Conservation (phyloP, 2,888 invertebrate genomes). For the Eueremaeus valkanovi region DNA sequence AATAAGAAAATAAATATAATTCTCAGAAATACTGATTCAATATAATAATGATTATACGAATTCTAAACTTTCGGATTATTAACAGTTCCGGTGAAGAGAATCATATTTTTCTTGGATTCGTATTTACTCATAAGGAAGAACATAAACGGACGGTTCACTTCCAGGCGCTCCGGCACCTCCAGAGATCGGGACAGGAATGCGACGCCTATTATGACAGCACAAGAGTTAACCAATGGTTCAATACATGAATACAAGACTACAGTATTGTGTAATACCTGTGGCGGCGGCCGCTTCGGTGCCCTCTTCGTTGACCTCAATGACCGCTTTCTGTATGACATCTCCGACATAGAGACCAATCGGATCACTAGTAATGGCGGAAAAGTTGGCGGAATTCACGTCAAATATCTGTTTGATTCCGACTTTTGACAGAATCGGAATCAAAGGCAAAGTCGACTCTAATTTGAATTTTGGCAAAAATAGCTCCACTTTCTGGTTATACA, state of each 20-base stretch:
- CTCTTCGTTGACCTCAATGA: slow-evolving; percentile 40
- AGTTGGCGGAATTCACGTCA: background rate
- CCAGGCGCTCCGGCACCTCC: background rate
- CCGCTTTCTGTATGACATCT: slow-evolving; percentile 38
- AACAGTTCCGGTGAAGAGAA: slow-evolving; percentile 20
- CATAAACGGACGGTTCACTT: slow-evolving; percentile 37
- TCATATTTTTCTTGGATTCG: background rate
- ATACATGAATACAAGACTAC: background rate
- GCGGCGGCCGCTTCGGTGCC: slow-evolving; percentile 40
- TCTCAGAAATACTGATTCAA: too few species aligned
- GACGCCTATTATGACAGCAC: too few species aligned
- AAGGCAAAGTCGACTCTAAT: slow-evolving; percentile 15
- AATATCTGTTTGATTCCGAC: slow-evolving; percentile 29
- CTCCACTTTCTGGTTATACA: background rate
- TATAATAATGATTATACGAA: too few species aligned
- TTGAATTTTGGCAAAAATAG: slow-evolving; percentile 39
- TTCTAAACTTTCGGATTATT: slow-evolving; percentile 14
- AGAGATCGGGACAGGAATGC: slow-evolving; percentile 14
- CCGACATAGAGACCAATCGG: slow-evolving; percentile 15
- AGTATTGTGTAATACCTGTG: slow-evolving; percentile 15
- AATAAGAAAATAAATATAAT: too few species aligned
- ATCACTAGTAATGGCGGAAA: background rate
- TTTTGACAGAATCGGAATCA: slow-evolving; percentile 9
- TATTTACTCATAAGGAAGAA: slow-evolving; percentile 35
- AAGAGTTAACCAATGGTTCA: too few species aligned